Conservation (phyloP, 1,140 invertebrate species). For the Zaprionus tsacasi region DNA sequence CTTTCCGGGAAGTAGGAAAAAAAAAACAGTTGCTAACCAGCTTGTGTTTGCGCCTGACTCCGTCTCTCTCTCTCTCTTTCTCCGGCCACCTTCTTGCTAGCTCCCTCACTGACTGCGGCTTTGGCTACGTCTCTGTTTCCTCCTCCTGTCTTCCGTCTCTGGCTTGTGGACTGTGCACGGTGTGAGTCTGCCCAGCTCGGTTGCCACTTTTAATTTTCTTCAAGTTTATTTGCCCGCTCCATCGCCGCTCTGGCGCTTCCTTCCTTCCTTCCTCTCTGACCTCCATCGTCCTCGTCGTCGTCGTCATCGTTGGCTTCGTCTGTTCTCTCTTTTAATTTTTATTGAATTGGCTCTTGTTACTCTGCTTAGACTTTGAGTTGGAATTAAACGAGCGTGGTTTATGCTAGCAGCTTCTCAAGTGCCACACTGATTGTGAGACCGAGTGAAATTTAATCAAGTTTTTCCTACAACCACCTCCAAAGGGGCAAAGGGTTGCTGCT, state of each 20-base stretch:
- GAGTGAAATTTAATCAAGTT: constrained; percentile 81
- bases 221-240: constrained; percentile 76
- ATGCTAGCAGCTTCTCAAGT: constrained; percentile 57
- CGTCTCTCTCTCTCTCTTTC: background rate
- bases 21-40: constrained; percentile 54
- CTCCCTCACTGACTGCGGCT: constrained; percentile 33
- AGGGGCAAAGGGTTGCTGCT: constrained; percentile 42
- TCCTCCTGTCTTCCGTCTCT: background rate
- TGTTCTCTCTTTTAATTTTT: constrained; percentile 73
- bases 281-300: too few relatives aligned
- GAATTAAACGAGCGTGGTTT: constrained; percentile 81
- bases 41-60: constrained; percentile 34
- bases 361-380: constrained; percentile 81
- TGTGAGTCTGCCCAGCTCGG: constrained; percentile 34
- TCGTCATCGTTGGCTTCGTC: constrained; percentile 5
- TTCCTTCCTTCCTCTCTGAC: background rate
- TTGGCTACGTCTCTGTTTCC: background rate
- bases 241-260: constrained; percentile 38
- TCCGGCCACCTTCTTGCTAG: background rate
- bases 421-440: constrained; percentile 48
- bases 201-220: constrained; percentile 82
- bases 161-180: background rate
- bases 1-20: constrained; percentile 1
- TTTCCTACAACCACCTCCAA: background rate
- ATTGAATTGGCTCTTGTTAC: constrained; percentile 79